These are phyloP conservation scores for Trichogramma evanescens DNA, from an alignment of 2,888 invertebrate species.

Conservation along the genomic window DNA sequence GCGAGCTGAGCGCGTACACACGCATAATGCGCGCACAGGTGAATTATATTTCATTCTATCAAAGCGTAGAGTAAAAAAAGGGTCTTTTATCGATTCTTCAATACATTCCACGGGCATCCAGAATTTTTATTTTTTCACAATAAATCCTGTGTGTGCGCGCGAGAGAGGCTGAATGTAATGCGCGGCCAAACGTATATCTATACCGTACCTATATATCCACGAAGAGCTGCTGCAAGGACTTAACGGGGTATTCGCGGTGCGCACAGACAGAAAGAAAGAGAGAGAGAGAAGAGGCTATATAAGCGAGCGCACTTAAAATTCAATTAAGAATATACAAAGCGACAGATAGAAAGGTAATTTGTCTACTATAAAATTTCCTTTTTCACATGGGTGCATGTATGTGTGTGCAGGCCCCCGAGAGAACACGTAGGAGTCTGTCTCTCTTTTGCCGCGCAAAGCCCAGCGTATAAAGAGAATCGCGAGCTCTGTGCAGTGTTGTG, in stretches of 20 bases:
- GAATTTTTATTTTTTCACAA: too few species aligned
- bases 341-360: slow-evolving; percentile 21
- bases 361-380: slow-evolving; percentile 16
- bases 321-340: slow-evolving; percentile 20
- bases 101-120: too few species aligned
- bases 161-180: not conserved
- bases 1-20: not conserved
- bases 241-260: not conserved
- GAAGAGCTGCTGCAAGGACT: not conserved
- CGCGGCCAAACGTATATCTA: not conserved
- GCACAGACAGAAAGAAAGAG: not conserved
- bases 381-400: not conserved
- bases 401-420: not conserved
- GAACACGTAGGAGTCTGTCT: slow-evolving; percentile 4
- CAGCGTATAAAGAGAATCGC: too few species aligned
- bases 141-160: too few species aligned
- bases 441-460: too few species aligned
- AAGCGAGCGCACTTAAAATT: slow-evolving; percentile 12
- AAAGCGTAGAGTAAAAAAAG: too few species aligned
- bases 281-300: not conserved
- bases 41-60: slow-evolving; percentile 7
- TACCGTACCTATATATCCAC: too few species aligned
- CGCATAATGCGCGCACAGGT: not conserved
- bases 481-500: not conserved
- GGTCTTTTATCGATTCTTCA: too few species aligned